Percentiles rank a stretch among this genome's conserved stretches.
phyloP scores from a whole-genome alignment of 2,797 vertebrate genomes.

The Malacoctenus gilli region DNA sequence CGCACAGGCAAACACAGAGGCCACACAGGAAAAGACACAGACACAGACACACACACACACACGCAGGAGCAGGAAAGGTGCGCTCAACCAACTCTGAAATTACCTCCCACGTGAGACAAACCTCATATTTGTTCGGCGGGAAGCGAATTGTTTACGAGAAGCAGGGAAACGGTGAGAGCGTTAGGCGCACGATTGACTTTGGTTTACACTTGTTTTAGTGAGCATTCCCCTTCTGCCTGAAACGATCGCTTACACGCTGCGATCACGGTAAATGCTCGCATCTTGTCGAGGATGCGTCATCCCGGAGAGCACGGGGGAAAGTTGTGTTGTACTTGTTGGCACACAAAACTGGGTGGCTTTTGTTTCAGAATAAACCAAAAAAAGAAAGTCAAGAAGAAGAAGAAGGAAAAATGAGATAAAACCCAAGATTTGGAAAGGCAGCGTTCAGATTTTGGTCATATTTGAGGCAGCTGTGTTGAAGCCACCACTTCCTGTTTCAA shows the following conservation, averaged over 20 bases:
- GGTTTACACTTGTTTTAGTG: constrained; percentile 19
- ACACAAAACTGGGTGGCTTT: not conserved
- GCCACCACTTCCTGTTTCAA: no score
- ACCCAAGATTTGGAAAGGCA: no score
- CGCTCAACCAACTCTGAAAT: constrained; percentile 31
- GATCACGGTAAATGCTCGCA: constrained; percentile 7
- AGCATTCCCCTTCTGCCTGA: constrained; percentile 16
- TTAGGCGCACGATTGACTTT: constrained; percentile 17
- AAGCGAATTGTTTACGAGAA: constrained; percentile 21
- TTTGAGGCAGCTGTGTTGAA: no score
- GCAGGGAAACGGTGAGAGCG: not conserved
- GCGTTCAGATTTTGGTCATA: no score
- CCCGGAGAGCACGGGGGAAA: not conserved
- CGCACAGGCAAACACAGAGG: constrained; percentile 4
- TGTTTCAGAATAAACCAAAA: no score
- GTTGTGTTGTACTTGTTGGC: constrained; percentile 3
- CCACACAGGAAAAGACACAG: not conserved
- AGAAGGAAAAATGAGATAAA: no score
- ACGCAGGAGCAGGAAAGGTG: not conserved
- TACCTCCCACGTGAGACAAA: constrained; percentile 18
- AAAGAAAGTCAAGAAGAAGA: no score
- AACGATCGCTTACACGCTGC: constrained; percentile 1
- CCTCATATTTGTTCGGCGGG: constrained; percentile 23
- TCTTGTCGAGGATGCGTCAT: not conserved
- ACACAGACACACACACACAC: constrained; percentile 1